Conservation (phyloP, 2,888 invertebrate species). For the Alsophila aescularia region DNA sequence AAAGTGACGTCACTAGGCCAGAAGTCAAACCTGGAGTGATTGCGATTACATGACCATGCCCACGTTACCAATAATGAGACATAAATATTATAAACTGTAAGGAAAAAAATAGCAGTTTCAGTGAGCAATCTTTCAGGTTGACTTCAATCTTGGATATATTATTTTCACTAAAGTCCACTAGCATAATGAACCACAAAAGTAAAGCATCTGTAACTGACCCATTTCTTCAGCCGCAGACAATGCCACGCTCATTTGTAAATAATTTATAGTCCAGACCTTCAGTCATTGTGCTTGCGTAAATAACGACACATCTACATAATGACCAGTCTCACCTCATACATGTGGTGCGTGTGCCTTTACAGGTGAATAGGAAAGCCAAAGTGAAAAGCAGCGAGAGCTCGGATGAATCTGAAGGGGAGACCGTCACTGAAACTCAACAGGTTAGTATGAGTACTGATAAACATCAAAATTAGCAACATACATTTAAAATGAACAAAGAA, state of each 20-base stretch:
- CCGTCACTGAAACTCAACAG: conserved; percentile 80
- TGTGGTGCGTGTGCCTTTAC: conserved; percentile 43
- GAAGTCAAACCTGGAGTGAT: no score
- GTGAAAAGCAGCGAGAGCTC: conserved; percentile 78
- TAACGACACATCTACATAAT: conserved; percentile 17
- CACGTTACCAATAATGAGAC: no score
- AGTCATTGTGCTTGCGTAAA: conserved; percentile 13
- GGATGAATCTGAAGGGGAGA: conserved; percentile 79
- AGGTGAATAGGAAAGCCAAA: conserved; percentile 81
- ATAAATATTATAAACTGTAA: no score
- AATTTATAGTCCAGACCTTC: neutral
- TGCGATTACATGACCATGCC: no score
- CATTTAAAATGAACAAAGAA: neutral
- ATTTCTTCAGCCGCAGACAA: neutral
- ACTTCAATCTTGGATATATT: no score
- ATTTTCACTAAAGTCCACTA: no score
- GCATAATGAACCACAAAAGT: no score
- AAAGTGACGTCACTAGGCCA: no score
- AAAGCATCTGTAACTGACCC: no score
- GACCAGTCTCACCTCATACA: conserved; percentile 23
- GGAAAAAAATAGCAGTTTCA: no score
- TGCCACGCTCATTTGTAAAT: conserved; percentile 10
- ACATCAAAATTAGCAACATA: no score
- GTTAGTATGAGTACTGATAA: conserved; percentile 53
- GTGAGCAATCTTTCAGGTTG: no score